phyloP scores from a whole-genome alignment of 2,888 invertebrate genomes.

The Geophilus truncorum region DNA sequence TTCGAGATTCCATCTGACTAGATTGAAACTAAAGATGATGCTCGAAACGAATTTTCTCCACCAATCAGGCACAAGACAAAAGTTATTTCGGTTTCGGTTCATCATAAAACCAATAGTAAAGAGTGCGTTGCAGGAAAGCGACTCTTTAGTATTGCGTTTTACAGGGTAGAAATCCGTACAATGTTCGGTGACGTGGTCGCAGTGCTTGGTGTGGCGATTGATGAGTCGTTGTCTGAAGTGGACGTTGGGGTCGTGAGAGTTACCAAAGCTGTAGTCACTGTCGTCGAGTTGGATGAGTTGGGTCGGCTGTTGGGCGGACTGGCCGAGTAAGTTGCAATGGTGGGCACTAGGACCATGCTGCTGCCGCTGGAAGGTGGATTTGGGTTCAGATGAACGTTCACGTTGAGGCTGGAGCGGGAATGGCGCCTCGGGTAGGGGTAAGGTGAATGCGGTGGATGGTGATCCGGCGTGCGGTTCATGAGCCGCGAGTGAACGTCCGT shows the following conservation, averaged over 20 bases:
- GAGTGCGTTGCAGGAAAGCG: background rate
- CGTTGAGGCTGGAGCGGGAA: conserved; percentile 32
- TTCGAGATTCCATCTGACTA: background rate
- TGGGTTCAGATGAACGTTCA: conserved; percentile 32
- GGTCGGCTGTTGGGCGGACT: conserved; percentile 31
- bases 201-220: conserved; percentile 33
- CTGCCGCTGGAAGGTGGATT: conserved; percentile 8
- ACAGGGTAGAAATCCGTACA: conserved; percentile 33
- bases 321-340: conserved; percentile 30
- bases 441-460: background rate
- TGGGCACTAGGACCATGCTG: conserved; percentile 31
- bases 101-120: background rate
- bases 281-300: background rate
- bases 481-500: conserved; percentile 50
- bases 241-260: conserved; percentile 22
- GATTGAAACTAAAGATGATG: background rate
- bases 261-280: conserved; percentile 29
- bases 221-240: conserved; percentile 31
- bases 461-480: conserved; percentile 10
- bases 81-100: background rate
- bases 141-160: conserved; percentile 11
- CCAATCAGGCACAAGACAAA: conserved; percentile 9
- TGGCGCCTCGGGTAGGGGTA: background rate
- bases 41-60: background rate
- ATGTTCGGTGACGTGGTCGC: conserved; percentile 34